These are phyloP conservation scores for Myotis davidii DNA, from an alignment of 2,113 vertebrate species.

Conservation along the genomic window DNA sequence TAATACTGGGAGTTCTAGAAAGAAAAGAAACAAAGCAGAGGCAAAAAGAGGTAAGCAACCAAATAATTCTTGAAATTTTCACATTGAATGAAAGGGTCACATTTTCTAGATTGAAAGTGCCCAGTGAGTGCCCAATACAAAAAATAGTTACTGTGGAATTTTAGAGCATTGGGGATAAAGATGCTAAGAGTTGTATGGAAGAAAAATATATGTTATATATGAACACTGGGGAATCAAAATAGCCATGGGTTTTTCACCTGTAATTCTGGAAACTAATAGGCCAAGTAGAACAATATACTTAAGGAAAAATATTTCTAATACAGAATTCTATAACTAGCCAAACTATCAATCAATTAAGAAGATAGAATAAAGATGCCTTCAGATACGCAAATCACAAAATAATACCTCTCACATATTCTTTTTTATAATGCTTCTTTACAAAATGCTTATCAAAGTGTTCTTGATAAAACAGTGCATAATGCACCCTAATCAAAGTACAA, in stretches of 20 bases:
- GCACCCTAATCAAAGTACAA: not conserved
- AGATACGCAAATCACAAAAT: constrained; percentile 33
- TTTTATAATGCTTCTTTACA: not conserved
- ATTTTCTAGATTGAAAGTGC: not conserved
- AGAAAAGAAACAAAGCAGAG: not conserved
- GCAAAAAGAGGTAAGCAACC: not conserved
- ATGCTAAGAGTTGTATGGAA: not conserved
- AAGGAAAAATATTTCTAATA: not conserved
- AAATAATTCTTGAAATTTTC: not conserved
- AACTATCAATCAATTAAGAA: constrained; percentile 19
- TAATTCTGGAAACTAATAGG: not conserved
- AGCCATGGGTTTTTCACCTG: not conserved
- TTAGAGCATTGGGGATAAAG: not conserved
- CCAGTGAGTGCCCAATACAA: not conserved
- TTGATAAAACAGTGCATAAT: not conserved
- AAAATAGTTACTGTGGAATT: not conserved
- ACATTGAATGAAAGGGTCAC: not conserved
- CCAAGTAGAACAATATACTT: not conserved
- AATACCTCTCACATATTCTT: not conserved
- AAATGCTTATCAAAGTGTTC: not conserved
- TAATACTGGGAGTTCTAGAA: not conserved
- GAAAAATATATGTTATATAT: not conserved
- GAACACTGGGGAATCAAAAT: not conserved
- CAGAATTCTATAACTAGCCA: not conserved
- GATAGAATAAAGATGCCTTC: not conserved